Percentiles rank a stretch among this genome's conserved stretches.
These are phyloP conservation scores for Cherax quadricarinatus DNA, from an alignment of 1,140 invertebrate species.

Conservation along the genomic window DNA sequence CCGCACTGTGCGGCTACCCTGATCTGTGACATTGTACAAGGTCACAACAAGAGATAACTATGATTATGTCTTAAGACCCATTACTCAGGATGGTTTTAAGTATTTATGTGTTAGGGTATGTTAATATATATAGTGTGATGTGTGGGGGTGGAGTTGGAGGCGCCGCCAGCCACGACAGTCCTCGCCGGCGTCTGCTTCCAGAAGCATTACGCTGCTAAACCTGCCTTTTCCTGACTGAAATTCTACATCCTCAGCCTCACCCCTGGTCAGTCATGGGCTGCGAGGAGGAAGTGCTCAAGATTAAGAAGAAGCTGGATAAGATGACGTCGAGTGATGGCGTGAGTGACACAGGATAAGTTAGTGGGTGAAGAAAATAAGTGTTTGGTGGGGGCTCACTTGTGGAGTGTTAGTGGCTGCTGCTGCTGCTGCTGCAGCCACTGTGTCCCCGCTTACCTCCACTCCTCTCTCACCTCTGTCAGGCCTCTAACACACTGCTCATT, in stretches of 20 bases:
- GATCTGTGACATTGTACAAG: too few relatives aligned
- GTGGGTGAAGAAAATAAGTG: background rate
- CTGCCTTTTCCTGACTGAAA: slow-evolving; percentile 64
- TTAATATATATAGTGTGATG: too few relatives aligned
- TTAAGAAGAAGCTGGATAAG: slow-evolving; percentile 96
- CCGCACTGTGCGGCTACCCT: too few relatives aligned
- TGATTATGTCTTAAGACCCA: too few relatives aligned
- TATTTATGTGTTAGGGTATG: too few relatives aligned
- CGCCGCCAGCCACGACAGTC: slow-evolving; percentile 47
- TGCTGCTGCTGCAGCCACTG: background rate
- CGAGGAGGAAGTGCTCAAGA: slow-evolving; percentile 94
- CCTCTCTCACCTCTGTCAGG: background rate
- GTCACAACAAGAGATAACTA: too few relatives aligned
- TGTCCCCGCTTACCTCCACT: background rate
- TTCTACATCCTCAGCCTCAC: background rate
- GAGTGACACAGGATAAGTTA: slow-evolving; percentile 77
- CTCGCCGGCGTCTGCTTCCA: slow-evolving; percentile 59
- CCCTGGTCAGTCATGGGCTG: slow-evolving; percentile 83
- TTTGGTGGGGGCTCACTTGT: slow-evolving; percentile 10
- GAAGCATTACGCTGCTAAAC: slow-evolving; percentile 59
- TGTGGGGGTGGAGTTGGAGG: background rate
- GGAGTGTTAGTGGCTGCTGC: slow-evolving; percentile 5
- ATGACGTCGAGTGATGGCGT: slow-evolving; percentile 92
- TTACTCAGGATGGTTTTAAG: too few relatives aligned
- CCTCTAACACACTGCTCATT: too few relatives aligned